These are phyloP conservation scores for Trididemnum clinides DNA, from an alignment of 23 tunicate species.

Conservation along the genomic window DNA sequence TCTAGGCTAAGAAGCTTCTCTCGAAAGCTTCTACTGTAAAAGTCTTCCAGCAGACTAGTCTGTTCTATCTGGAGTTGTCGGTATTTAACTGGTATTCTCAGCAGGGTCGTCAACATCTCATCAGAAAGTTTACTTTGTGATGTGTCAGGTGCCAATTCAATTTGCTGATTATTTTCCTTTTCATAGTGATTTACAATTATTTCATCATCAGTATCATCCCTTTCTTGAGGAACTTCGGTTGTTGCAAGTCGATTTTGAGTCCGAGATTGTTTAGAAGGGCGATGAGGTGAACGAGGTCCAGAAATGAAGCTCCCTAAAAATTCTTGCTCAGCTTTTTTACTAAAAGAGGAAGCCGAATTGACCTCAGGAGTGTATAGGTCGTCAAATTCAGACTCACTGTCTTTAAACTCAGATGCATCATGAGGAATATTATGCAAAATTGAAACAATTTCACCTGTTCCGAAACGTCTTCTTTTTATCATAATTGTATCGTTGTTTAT, in stretches of 20 bases:
- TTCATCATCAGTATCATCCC: background rate
- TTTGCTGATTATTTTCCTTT: background rate
- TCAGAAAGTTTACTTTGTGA: background rate
- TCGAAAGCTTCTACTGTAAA: background rate
- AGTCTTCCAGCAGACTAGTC: background rate
- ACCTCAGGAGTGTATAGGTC: background rate
- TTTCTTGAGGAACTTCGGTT: background rate
- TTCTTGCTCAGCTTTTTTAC: background rate
- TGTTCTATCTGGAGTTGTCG: conserved; percentile 17
- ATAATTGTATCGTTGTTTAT: background rate
- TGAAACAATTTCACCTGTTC: background rate
- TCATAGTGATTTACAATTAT: background rate
- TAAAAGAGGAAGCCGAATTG: background rate
- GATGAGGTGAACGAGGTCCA: background rate
- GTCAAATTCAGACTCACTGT: background rate
- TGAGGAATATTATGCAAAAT: too few species aligned
- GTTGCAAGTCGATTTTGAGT: background rate
- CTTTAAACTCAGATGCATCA: background rate
- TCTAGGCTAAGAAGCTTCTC: conserved; percentile 2
- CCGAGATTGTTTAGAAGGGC: background rate
- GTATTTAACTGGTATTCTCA: background rate
- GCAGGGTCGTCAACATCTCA: background rate
- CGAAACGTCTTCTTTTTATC: background rate
- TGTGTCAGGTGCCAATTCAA: conserved; percentile 3
- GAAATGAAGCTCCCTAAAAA: background rate